Base-by-base conservation (phyloP, 2,797 vertebrate genomes). In the Myotis myotis region DNA sequence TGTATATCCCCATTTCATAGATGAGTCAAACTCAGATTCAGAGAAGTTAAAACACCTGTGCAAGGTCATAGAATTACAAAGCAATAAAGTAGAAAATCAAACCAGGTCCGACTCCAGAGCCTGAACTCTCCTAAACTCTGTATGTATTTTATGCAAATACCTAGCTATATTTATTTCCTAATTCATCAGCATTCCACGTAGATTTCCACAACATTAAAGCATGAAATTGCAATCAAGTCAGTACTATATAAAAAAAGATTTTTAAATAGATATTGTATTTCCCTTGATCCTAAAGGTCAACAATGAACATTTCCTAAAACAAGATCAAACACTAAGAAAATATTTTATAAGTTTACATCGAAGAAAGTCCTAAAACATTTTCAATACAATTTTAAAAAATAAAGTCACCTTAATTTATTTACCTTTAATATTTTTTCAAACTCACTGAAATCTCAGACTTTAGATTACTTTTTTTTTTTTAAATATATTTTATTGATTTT, bases 321-420 rank as follows among this genome's bases (percentile, higher is more conserved):
- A 66, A 76, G 36, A 64, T 88, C 66, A 76, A 81, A 89, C 6
- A 82, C 5, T 36, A 6, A 86, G 17, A 92, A 88, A 74, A 80
- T 51, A 91, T 68, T 62, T 70, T 60, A n/a, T 28, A 15, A 44
- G 55, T 96, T 78, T 89, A 93, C 1, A 86, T 30, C 38, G 16
- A 94, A 91, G 44, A 86, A 96, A 92, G 25, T 38, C 74, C 64
- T 89, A 91, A 81, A 57, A 79, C 30, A 87, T 47, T 55, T 82
- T 70, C 17, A 78, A n/a, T 53, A 68, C 36, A 62, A 80, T 51
- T 80, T 79, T 95, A 68, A 9, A 49, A 94, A 84, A 70, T 28
- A 25, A 93, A 81, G 20, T 74, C 36, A 60, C n/a, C 30, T 76
- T 44, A 33, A 75, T 68, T 51, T 47, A 92, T 94, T 87, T 93